Conservation (phyloP, 2,888 invertebrate species). For the Drosophila koepferae region DNA sequence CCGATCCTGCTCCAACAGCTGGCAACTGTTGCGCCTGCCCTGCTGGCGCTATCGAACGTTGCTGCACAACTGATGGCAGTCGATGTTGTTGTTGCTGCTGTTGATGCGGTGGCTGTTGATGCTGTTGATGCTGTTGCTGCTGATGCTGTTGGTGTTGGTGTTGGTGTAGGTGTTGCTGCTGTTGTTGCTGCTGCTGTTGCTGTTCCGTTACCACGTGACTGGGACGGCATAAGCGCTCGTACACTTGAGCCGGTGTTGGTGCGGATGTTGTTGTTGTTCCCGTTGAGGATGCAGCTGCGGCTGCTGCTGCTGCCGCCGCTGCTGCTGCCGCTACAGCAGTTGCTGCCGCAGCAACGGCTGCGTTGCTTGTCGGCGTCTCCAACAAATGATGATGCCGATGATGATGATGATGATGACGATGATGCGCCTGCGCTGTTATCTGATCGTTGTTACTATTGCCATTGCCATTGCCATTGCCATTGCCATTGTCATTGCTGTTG, state of each 20-base stretch:
- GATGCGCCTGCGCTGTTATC: constrained; percentile 50
- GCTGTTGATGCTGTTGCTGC: constrained; percentile 3
- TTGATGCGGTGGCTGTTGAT: constrained; percentile 11
- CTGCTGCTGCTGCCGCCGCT: constrained; percentile 15
- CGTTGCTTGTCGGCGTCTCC: constrained; percentile 57
- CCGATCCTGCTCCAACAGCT: constrained; percentile 11
- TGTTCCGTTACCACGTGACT: constrained; percentile 37
- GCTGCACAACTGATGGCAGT: constrained; percentile 40
- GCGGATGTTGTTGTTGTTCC: constrained; percentile 8
- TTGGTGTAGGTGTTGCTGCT: constrained; percentile 28
- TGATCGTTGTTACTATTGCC: constrained; percentile 46
- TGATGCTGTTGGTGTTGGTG: background rate
- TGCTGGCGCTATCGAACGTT: constrained; percentile 31
- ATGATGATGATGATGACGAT: constrained; percentile 74
- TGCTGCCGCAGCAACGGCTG: constrained; percentile 64
- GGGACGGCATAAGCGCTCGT: constrained; percentile 58
- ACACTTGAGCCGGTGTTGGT: constrained; percentile 42
- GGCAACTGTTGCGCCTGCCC: background rate
- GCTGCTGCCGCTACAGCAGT: constrained; percentile 38
- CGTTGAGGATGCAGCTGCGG: constrained; percentile 20
- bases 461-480: constrained; percentile 42
- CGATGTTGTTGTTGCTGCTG: constrained; percentile 26
- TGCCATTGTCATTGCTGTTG: constrained; percentile 28
- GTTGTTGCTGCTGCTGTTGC: constrained; percentile 5
- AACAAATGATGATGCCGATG: constrained; percentile 75